phyloP scores from a whole-genome alignment of 1,140 invertebrate genomes.

The Zelostemma sp. region DNA sequence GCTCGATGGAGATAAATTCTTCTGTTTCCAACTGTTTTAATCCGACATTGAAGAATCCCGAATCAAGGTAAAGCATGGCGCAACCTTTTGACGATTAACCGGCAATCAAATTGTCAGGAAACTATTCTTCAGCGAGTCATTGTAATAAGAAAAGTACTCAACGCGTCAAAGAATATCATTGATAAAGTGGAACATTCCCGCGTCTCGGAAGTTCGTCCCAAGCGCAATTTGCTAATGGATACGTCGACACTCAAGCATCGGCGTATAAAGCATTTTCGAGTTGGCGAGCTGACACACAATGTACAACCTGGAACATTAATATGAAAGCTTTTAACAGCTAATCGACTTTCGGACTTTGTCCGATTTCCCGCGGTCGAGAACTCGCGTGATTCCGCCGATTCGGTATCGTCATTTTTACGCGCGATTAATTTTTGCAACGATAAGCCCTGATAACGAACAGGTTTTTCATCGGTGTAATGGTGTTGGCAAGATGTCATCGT shows the following conservation, averaged over 20 bases:
- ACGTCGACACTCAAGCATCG: slow-evolving; percentile 37
- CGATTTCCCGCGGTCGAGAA: slow-evolving; percentile 25
- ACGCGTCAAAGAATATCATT: slow-evolving; percentile 44
- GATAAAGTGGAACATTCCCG: slow-evolving; percentile 23
- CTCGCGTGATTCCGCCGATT: slow-evolving; percentile 35
- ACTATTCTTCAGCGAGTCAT: slow-evolving; percentile 11
- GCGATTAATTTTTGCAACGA: no score
- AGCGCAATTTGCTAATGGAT: slow-evolving; percentile 49
- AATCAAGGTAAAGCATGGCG: no score
- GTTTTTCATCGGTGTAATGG: no score
- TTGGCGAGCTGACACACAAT: slow-evolving; percentile 32
- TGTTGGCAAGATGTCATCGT: no score
- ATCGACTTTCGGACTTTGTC: slow-evolving; percentile 40
- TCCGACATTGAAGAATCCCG: no score
- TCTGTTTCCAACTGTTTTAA: no score
- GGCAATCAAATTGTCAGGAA: neutral
- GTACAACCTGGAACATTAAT: slow-evolving; percentile 40
- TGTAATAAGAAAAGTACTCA: slow-evolving; percentile 33
- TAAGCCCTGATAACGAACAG: no score
- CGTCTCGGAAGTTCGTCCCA: slow-evolving; percentile 20
- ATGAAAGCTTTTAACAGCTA: slow-evolving; percentile 46
- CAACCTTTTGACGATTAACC: no score
- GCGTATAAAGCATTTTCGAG: slow-evolving; percentile 35
- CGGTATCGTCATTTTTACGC: slow-evolving; percentile 29
- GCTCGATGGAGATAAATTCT: slow-evolving; percentile 20